Evolutionary conservation across 2,888 invertebrate species (phyloP).

Genomic region (Tryphoninae sp.): DNA sequence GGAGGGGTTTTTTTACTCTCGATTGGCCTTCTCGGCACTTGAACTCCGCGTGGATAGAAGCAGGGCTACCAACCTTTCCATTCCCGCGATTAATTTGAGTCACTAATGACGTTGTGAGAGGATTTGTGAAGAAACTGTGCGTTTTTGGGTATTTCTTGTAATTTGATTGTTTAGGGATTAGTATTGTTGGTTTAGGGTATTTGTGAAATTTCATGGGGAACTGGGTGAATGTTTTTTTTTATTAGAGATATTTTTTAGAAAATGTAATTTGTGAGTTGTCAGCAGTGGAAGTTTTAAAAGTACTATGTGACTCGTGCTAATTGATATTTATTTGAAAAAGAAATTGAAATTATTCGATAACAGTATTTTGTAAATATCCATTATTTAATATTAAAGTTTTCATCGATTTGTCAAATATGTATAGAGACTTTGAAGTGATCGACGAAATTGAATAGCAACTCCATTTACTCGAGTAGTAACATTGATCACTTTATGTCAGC

Average conservation of each 20-base stretch:
- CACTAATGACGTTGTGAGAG: too few species aligned
- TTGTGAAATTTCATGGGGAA: too few species aligned
- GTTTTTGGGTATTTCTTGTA: too few species aligned
- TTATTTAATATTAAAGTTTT: background rate
- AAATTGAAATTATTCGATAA: background rate
- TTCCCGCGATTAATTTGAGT: too few species aligned
- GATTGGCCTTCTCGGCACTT: conserved; percentile 49
- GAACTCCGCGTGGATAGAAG: conserved; percentile 24
- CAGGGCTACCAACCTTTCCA: conserved; percentile 18
- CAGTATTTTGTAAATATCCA: background rate
- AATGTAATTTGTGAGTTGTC: conserved; percentile 9
- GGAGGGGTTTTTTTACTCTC: conserved; percentile 15
- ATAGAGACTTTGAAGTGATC: background rate
- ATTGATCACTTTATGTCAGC: conserved; percentile 57
- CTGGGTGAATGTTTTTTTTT: too few species aligned
- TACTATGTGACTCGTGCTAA: conserved; percentile 14
- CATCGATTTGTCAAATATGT: background rate
- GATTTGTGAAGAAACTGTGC: too few species aligned
- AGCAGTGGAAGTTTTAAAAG: conserved; percentile 39
- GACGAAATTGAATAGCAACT: background rate
- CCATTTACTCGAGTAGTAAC: conserved; percentile 40
- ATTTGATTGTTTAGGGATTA: too few species aligned
- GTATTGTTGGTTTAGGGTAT: too few species aligned
- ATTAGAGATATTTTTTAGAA: too few species aligned
- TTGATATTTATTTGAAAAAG: background rate